Evolutionary conservation across 1,140 invertebrate genomes (phyloP), one percentile per base, ranked within the genome.

Genomic region (Eupeodes corollae): DNA sequence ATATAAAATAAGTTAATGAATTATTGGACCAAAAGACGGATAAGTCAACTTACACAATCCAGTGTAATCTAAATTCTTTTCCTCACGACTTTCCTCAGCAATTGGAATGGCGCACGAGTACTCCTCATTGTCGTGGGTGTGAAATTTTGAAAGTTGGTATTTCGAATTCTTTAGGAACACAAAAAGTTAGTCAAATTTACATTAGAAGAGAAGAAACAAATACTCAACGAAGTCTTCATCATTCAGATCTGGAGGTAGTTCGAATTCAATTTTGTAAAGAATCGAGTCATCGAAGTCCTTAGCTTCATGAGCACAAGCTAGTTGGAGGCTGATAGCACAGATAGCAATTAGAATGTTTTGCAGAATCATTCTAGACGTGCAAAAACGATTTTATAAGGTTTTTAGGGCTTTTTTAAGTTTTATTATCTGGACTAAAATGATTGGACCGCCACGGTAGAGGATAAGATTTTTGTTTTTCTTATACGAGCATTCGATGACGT

Each of bases 261-360:
- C 80, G 80, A 86, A 91, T 56, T 84, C 82, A 35, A 91, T 80
- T 70, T 82, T 80, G 58, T 85, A 90, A 41, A 88, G 67, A 52
- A 89, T 76, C 3, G 79, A 79, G 70, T 91, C 87, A 70, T 90
- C 87, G 58, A 90, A 86, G 34, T 79, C 83, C 62, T 80, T 83
- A 15, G 82, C 74, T 65, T 83, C 79, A 58, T 77, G 58, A 2
- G 52, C 49, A 9, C 15, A 5, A 21, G 13, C 13, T 18, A 5
- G 18, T 14, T 41, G 6, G 3, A 26, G 21, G 8, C 8, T 26
- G 21, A 26, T 26, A 5, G 21, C 21, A 26, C 3, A 26, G 8
- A 26, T 26, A 5, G 21, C 21, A 26, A 26, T 26, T 26, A 26
- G 21, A 8, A 26, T 26, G 21, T 26, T 26, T 26, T 26, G 21